phyloP scores from a whole-genome alignment of 2,888 invertebrate genomes.

The Norana najaformis region DNA sequence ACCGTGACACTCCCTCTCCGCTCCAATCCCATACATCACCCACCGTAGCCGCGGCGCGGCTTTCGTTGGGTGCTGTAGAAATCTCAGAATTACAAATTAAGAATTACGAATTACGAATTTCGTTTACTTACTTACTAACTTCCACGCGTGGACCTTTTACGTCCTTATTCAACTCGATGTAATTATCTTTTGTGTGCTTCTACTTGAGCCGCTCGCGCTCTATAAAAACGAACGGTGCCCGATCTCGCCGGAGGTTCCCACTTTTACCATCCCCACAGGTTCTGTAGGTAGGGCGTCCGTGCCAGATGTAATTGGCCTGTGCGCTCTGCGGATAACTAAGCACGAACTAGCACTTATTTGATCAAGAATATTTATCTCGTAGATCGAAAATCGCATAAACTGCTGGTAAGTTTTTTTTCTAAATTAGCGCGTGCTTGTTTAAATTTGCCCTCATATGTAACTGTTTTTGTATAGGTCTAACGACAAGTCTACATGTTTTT shows the following conservation, averaged over 20 bases:
- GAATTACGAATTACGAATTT: too few relatives aligned
- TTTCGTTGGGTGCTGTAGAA: too few relatives aligned
- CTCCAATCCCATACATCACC: too few relatives aligned
- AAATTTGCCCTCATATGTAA: background rate
- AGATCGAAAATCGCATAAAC: background rate
- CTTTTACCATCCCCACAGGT: background rate
- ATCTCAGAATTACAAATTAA: too few relatives aligned
- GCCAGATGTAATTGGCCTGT: background rate
- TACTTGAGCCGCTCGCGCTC: conserved; percentile 6
- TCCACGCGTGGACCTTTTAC: background rate
- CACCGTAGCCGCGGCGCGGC: too few relatives aligned
- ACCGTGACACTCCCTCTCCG: too few relatives aligned
- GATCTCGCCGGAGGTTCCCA: background rate
- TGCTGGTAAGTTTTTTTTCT: background rate
- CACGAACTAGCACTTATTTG: background rate
- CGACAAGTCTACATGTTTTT: too few relatives aligned
- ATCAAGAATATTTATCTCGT: background rate
- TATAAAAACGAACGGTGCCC: background rate
- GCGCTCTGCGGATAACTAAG: background rate
- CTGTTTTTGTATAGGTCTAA: too few relatives aligned
- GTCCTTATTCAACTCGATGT: background rate
- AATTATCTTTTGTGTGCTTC: background rate
- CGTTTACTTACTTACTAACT: background rate
- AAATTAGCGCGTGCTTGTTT: background rate
- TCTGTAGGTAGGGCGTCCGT: background rate